A percentile compares a stretch with the other conserved stretches of the same genome.
Conservation (phyloP, 2,113 vertebrate species). For the Hyperoodon ampullatus region DNA sequence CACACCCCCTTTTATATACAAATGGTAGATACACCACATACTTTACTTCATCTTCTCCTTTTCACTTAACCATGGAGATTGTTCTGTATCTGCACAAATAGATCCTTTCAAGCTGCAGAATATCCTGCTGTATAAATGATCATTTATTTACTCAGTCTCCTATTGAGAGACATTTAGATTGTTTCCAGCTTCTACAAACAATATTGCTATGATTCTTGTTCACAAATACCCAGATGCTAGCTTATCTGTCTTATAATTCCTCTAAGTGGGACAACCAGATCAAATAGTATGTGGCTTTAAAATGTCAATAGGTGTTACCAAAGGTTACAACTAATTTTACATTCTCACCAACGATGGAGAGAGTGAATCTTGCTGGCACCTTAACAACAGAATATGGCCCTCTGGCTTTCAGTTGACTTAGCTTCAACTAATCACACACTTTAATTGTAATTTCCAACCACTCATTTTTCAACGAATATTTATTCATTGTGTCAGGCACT, state of each 20-base stretch:
- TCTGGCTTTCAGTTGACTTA: background rate
- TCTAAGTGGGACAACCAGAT: background rate
- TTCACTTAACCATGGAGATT: background rate
- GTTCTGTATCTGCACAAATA: background rate
- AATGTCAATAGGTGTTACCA: background rate
- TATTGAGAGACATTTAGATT: background rate
- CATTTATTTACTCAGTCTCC: background rate
- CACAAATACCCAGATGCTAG: background rate
- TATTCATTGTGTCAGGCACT: background rate
- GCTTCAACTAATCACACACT: background rate
- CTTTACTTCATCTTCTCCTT: too few species aligned
- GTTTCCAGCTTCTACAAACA: background rate
- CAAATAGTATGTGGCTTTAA: background rate
- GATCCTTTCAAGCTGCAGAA: background rate
- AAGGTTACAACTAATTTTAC: background rate
- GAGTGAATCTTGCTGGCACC: background rate
- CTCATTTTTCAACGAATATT: background rate
- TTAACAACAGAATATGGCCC: background rate
- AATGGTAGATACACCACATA: background rate
- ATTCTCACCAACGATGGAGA: background rate
- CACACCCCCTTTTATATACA: fast-evolving
- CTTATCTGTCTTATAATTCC: background rate
- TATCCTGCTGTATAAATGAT: background rate
- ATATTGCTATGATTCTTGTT: background rate
- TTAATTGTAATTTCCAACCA: background rate